Evolutionary conservation across 2,113 vertebrate species (phyloP).

Genomic region (Aviceda subcristata): DNA sequence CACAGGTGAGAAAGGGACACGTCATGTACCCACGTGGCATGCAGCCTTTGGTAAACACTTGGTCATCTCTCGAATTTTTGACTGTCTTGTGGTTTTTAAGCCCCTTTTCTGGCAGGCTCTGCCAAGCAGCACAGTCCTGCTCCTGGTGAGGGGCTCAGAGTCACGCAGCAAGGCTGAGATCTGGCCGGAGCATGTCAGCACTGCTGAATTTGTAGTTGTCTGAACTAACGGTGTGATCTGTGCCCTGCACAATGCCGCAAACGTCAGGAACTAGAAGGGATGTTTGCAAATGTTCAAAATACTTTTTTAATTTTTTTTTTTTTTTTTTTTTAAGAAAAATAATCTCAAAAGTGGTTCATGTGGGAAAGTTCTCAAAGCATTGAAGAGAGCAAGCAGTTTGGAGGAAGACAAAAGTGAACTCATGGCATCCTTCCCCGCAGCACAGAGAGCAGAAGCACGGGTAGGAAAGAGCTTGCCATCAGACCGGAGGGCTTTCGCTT

Average conservation of each 20-base stretch:
- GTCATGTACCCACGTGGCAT: neutral
- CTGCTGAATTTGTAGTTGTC: too few species aligned
- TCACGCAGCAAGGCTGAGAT: neutral
- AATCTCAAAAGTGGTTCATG: neutral
- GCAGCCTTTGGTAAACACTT: neutral
- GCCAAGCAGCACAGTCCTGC: neutral
- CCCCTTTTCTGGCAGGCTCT: neutral
- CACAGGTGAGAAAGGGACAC: neutral
- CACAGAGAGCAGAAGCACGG: neutral
- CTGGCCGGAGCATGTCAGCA: accelerated
- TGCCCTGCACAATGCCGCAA: accelerated
- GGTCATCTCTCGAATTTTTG: neutral
- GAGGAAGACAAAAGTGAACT: neutral
- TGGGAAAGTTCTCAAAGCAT: neutral
- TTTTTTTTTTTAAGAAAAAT: neutral
- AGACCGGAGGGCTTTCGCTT: neutral
- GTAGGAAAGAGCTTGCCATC: neutral
- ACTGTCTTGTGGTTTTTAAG: neutral
- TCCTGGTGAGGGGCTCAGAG: neutral
- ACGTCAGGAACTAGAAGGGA: neutral
- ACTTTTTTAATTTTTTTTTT: too few species aligned
- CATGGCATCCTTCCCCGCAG: neutral
- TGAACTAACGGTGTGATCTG: neutral
- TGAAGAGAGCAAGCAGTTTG: neutral
- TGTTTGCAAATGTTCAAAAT: neutral